Base-by-base conservation (phyloP, 2,113 vertebrate species). In the Gavialis gangeticus region DNA sequence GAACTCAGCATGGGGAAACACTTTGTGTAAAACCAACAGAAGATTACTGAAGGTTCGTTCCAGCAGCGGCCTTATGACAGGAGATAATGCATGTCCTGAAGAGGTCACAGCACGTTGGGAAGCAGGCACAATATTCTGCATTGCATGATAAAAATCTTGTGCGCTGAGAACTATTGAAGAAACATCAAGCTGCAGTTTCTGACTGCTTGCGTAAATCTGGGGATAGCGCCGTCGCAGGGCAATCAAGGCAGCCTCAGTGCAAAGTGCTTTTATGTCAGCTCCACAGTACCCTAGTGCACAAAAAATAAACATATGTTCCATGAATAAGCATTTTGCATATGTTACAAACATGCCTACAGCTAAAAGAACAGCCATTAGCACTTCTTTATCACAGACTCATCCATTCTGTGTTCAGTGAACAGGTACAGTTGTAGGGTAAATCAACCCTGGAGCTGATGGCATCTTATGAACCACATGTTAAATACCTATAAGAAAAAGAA, bases 181-280 rank as follows among this genome's bases (percentile, higher is more conserved):
- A 77, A 99, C 98, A 6, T 99, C 99, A 91, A 99, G 98, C 97
- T 99, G 98, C 21, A 99, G 98, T 88, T 99, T 99, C 95, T 99
- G 98, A 66, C 99, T 99, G 98, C 99, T 99, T 97, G 98, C 98
- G 71, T 99, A 99, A 96, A 99, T 99, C 98, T 99, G 99, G 19
- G 99, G 99, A 69, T 99, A 99, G 87, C 99, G 98, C 84, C 99
- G 98, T 85, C 99, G 98, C 95, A 99, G 97, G 67, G 99, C 99
- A 84, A 98, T 98, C 98, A 99, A 98, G 94, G 99, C 98, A 82
- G 99, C 99, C 98, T 99, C 99, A 89, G 99, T 99, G 98, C 99
- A 99, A 99, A 99, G 99, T 98, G 99, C 99, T 99, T 99, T 99
- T 95, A 99, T 99, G 97, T 99, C 99, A 66, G 99, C 99, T 92